phyloP scores from a whole-genome alignment of 2,113 vertebrate species.

The Synchiropus splendidus region DNA sequence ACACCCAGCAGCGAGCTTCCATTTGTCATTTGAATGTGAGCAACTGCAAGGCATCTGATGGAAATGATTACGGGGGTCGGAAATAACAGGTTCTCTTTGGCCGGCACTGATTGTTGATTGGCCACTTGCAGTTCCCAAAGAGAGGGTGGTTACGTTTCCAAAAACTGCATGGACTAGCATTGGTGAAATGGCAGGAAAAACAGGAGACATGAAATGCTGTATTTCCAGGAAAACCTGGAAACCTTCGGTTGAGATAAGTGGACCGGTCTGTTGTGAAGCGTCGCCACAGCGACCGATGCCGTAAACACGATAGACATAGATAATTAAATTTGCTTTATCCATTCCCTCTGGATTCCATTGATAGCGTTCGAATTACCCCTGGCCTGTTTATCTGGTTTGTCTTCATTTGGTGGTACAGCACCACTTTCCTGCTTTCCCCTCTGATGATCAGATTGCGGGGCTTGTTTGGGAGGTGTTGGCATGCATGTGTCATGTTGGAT shows the following conservation, averaged over 20 bases:
- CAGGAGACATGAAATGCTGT: slow-evolving; percentile 24
- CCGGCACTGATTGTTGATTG: slow-evolving; percentile 70
- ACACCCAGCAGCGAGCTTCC: slow-evolving; percentile 28
- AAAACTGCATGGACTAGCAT: slow-evolving; percentile 21
- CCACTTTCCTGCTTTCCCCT: slow-evolving; percentile 29
- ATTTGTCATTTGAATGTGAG: slow-evolving; percentile 54
- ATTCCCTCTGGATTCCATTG: slow-evolving; percentile 23
- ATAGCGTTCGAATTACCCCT: slow-evolving; percentile 35
- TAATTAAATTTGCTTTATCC: slow-evolving; percentile 44
- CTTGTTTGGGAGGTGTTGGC: slow-evolving; percentile 51
- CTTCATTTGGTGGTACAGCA: slow-evolving; percentile 48
- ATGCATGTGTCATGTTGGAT: slow-evolving; percentile 53
- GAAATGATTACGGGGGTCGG: slow-evolving; percentile 66
- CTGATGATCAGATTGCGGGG: slow-evolving; percentile 47
- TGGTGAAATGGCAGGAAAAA: slow-evolving; percentile 36
- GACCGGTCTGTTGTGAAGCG: slow-evolving; percentile 22
- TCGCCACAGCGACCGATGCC: slow-evolving; percentile 6
- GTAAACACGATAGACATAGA: slow-evolving; percentile 10
- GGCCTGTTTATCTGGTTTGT: slow-evolving; percentile 53
- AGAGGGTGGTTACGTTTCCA: slow-evolving; percentile 38
- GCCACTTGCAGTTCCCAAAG: slow-evolving; percentile 46
- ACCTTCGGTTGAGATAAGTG: slow-evolving; percentile 8
- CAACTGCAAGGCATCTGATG: slow-evolving; percentile 58
- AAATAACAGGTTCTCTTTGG: slow-evolving; percentile 68
- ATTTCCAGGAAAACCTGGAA: slow-evolving; percentile 22